Conservation (phyloP, 1,140 invertebrate species). For the Aphelenchoides avenae region DNA sequence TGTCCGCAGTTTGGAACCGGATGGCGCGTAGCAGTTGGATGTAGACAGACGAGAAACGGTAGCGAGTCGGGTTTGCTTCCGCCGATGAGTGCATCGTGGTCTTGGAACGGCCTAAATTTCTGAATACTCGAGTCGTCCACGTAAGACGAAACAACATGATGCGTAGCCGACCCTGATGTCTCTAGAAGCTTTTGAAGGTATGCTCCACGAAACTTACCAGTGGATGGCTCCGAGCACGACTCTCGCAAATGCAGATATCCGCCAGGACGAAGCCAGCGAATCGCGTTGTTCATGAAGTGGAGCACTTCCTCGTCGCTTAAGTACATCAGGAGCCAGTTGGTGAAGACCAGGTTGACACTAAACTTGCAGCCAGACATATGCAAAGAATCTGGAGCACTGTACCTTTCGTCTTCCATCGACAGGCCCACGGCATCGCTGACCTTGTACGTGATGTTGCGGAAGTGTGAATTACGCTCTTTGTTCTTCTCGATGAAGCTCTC, state of each 20-base stretch:
- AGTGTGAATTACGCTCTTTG: slow-evolving; percentile 61
- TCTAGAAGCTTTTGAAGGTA: no score
- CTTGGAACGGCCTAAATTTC: not conserved
- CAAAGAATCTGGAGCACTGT: slow-evolving; percentile 19
- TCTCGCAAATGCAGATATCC: slow-evolving; percentile 65
- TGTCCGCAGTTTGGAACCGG: slow-evolving; percentile 35
- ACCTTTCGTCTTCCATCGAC: slow-evolving; percentile 59
- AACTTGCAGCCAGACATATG: not conserved
- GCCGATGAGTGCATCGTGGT: slow-evolving; percentile 54
- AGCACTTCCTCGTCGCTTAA: slow-evolving; percentile 64
- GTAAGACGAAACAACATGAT: slow-evolving; percentile 1
- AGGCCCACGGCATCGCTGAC: slow-evolving; percentile 65
- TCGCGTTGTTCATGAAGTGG: slow-evolving; percentile 61
- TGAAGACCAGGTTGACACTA: slow-evolving; percentile 65
- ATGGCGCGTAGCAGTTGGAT: slow-evolving; percentile 54
- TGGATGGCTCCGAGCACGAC: slow-evolving; percentile 64
- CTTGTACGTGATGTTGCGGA: slow-evolving; percentile 63
- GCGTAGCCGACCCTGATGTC: no score
- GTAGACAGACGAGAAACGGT: slow-evolving; percentile 64
- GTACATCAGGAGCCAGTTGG: slow-evolving; percentile 69
- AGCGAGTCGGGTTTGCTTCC: slow-evolving; percentile 64
- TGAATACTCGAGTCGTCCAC: not conserved
- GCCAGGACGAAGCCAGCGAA: slow-evolving; percentile 64
- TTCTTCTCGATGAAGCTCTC: slow-evolving; percentile 65
- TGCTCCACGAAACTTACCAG: slow-evolving; percentile 64